phyloP scores from a whole-genome alignment of 2,888 invertebrate genomes.

The Ormyrus labotus region DNA sequence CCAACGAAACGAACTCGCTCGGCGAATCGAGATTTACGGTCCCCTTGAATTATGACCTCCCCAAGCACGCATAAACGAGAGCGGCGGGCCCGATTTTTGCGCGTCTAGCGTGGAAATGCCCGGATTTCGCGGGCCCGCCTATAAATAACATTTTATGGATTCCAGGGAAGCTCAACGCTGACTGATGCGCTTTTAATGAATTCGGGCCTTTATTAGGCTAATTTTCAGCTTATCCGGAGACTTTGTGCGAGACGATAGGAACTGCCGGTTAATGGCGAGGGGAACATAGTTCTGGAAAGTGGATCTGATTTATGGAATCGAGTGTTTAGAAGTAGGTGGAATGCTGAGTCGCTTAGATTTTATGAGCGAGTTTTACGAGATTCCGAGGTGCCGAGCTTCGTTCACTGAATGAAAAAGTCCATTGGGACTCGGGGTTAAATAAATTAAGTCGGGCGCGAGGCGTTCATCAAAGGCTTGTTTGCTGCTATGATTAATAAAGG shows the following conservation, averaged over 20 bases:
- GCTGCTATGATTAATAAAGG: too few relatives aligned
- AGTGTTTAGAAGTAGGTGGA: neutral
- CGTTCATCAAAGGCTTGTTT: too few relatives aligned
- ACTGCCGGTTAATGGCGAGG: slow-evolving; percentile 2
- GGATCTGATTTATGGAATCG: neutral
- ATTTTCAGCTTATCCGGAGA: slow-evolving; percentile 16
- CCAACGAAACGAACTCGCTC: slow-evolving; percentile 48
- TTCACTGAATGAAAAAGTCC: too few relatives aligned
- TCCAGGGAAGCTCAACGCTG: slow-evolving; percentile 30
- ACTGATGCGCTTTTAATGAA: slow-evolving; percentile 50
- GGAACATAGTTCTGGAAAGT: too few relatives aligned
- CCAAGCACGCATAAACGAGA: neutral
- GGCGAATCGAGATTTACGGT: slow-evolving; percentile 68
- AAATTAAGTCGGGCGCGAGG: too few relatives aligned
- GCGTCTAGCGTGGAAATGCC: slow-evolving; percentile 5
- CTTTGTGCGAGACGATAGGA: neutral
- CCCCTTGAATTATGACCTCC: slow-evolving; percentile 71
- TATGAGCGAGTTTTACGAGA: neutral
- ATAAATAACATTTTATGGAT: slow-evolving; percentile 54
- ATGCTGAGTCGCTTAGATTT: neutral
- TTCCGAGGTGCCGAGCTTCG: neutral
- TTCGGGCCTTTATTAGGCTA: slow-evolving; percentile 32
- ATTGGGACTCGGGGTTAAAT: too few relatives aligned
- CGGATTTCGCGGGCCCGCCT: slow-evolving; percentile 7
- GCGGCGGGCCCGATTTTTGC: too few relatives aligned